These are phyloP conservation scores for Apaloderma vittatum DNA, from an alignment of 2,113 vertebrate species.

Conservation along the genomic window DNA sequence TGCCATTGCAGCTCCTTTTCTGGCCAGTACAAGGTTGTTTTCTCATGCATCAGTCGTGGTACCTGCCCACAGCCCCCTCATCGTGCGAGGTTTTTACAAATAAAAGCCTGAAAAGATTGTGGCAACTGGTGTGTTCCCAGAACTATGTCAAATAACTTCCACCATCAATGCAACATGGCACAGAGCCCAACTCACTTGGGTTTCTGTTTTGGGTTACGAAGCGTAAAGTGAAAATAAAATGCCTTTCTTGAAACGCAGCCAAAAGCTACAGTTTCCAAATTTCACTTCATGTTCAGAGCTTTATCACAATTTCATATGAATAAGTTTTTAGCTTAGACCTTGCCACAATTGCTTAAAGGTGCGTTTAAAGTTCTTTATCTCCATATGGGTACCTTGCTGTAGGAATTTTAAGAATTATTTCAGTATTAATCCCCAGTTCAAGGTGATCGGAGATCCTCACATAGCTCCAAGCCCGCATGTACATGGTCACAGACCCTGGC, in stretches of 20 bases:
- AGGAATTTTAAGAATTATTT: not conserved
- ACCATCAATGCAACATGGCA: too few species aligned
- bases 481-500: not conserved
- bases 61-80: too few species aligned
- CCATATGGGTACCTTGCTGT: not conserved
- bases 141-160: too few species aligned
- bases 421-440: not conserved
- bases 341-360: constrained; percentile 13
- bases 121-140: too few species aligned
- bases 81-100: too few species aligned
- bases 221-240: not conserved
- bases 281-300: not conserved
- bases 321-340: not conserved
- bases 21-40: too few species aligned
- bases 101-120: too few species aligned
- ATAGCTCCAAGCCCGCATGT: not conserved
- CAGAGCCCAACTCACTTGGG: too few species aligned
- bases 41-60: too few species aligned
- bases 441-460: not conserved
- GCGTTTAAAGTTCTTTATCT: constrained; percentile 1
- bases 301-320: not conserved
- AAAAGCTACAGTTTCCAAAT: not conserved
- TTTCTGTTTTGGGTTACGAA: constrained; percentile 8
- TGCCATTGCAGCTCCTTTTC: too few species aligned
- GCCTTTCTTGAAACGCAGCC: constrained; percentile 19